These are phyloP conservation scores for Aratinga solstitialis DNA, from an alignment of 2,797 vertebrate genomes.

Conservation along the genomic window DNA sequence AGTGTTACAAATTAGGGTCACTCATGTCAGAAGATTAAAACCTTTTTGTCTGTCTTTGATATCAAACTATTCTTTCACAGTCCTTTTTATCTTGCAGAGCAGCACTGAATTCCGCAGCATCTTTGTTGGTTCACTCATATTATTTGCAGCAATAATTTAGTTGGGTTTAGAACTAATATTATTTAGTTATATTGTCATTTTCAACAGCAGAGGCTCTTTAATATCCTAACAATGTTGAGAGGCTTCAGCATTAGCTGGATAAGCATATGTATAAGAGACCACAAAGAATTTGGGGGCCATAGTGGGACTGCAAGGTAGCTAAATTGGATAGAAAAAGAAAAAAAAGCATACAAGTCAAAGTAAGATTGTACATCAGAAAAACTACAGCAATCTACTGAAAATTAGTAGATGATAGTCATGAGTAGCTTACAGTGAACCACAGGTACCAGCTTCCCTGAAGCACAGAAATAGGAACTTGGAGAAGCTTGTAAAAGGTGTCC, in stretches of 20 bases:
- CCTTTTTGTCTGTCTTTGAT: slow-evolving; percentile 60
- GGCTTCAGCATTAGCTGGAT: background rate
- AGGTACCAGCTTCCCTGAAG: slow-evolving; percentile 67
- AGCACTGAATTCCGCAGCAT: slow-evolving; percentile 23
- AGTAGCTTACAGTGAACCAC: slow-evolving; percentile 63
- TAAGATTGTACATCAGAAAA: slow-evolving; percentile 64
- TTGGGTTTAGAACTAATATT: slow-evolving; percentile 49
- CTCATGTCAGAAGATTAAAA: slow-evolving; percentile 62
- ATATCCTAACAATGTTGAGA: slow-evolving; percentile 28
- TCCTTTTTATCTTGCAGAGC: slow-evolving; percentile 57
- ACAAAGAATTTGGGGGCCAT: slow-evolving; percentile 36
- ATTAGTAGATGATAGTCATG: slow-evolving; percentile 66
- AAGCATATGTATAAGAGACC: slow-evolving; percentile 32
- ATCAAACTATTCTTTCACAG: slow-evolving; percentile 45
- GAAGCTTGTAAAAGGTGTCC: slow-evolving; percentile 70
- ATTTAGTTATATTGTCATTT: slow-evolving; percentile 45
- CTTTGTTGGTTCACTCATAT: background rate
- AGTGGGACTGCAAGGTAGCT: slow-evolving; percentile 31
- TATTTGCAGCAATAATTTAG: slow-evolving; percentile 55
- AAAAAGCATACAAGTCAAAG: slow-evolving; percentile 43
- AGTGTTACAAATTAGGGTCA: slow-evolving; percentile 60
- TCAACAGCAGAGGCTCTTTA: slow-evolving; percentile 16
- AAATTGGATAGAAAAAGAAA: slow-evolving; percentile 52
- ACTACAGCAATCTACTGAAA: slow-evolving; percentile 65
- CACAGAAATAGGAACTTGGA: slow-evolving; percentile 63